Percentiles rank a stretch among this genome's conserved stretches.
These are phyloP conservation scores for Labeo catla DNA, from an alignment of 2,113 vertebrate species.

Conservation along the genomic window DNA sequence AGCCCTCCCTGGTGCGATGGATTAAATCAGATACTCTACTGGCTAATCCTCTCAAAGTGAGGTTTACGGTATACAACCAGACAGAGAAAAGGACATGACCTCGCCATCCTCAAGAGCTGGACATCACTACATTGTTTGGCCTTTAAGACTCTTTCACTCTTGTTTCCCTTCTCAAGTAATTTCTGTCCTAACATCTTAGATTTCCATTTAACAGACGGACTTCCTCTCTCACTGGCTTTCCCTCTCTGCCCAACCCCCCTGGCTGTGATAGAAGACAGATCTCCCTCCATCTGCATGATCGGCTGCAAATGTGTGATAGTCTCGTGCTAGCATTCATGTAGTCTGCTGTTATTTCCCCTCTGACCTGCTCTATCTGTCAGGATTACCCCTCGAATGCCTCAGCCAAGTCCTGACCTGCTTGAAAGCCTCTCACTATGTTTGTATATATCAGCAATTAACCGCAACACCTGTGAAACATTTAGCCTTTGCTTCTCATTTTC, in stretches of 20 bases:
- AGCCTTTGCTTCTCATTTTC: neutral
- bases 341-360: constrained; percentile 36
- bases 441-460: constrained; percentile 28
- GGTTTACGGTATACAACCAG: constrained; percentile 63
- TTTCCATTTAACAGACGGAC: constrained; percentile 29
- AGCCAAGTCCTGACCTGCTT: constrained; percentile 42
- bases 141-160: constrained; percentile 29
- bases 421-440: constrained; percentile 24
- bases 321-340: constrained; percentile 27
- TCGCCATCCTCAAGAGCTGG: constrained; percentile 11
- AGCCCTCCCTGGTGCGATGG: constrained; percentile 57
- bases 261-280: constrained; percentile 26
- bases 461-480: constrained; percentile 17
- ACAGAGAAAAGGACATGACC: constrained; percentile 68
- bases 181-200: constrained; percentile 7
- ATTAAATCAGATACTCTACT: constrained; percentile 72
- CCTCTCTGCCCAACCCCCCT: constrained; percentile 56
- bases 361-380: constrained; percentile 22
- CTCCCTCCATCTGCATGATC: constrained; percentile 67
- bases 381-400: constrained; percentile 46
- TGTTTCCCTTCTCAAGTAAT: constrained; percentile 9
- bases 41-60: constrained; percentile 69
- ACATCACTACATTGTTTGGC: neutral
- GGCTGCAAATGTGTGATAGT: constrained; percentile 59
- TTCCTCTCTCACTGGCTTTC: constrained; percentile 33